Conservation (phyloP, 2,888 invertebrate genomes). For the Pomacea canaliculata region DNA sequence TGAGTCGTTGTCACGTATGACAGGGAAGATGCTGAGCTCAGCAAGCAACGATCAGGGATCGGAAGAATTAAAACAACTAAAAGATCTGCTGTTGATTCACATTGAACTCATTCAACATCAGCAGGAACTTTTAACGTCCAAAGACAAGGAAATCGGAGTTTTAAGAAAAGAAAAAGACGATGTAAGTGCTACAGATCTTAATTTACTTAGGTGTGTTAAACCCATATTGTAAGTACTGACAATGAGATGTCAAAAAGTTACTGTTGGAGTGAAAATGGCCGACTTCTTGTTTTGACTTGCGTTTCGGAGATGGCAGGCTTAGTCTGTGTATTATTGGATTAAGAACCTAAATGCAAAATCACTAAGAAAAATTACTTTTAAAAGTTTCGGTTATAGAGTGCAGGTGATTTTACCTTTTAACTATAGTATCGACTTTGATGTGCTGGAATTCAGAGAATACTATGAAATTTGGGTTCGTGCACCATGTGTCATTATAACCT, state of each 20-base stretch:
- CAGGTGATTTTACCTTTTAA: too few species aligned
- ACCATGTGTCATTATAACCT: too few species aligned
- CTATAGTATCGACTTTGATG: too few species aligned
- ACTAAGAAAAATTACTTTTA: too few species aligned
- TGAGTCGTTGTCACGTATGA: conserved; percentile 26
- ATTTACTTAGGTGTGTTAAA: neutral
- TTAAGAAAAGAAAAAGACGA: conserved; percentile 84
- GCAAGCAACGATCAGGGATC: conserved; percentile 24
- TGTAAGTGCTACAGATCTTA: conserved; percentile 71
- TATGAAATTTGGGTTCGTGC: too few species aligned
- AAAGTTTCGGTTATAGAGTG: too few species aligned
- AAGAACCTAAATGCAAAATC: too few species aligned
- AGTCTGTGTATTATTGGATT: too few species aligned
- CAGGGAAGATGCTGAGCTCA: conserved; percentile 28
- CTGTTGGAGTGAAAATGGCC: neutral
- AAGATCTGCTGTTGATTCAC: conserved; percentile 85
- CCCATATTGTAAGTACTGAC: neutral
- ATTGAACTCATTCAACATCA: conserved; percentile 91
- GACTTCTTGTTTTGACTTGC: neutral
- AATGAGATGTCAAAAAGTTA: neutral
- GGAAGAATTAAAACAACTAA: conserved; percentile 58
- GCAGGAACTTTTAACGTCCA: conserved; percentile 84
- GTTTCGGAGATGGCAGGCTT: too few species aligned
- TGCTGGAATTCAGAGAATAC: too few species aligned
- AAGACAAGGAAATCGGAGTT: conserved; percentile 82